Conservation (phyloP, 1,140 invertebrate genomes). For the Popillia japonica region DNA sequence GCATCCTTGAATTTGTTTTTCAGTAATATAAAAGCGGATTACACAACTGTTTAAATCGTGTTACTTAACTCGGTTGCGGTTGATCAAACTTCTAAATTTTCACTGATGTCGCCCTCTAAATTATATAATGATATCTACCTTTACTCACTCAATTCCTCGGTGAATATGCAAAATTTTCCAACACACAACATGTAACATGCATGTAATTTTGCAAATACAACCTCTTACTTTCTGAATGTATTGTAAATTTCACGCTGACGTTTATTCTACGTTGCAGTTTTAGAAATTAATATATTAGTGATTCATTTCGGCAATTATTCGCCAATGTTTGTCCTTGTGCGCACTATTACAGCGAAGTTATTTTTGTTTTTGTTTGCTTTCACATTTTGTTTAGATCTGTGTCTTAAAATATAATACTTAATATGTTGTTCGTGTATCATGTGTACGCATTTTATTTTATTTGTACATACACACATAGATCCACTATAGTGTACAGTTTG, state of each 20-base stretch:
- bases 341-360: conserved; percentile 9
- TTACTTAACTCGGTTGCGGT: not conserved
- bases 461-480: too few species aligned
- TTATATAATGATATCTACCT: too few species aligned
- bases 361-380: conserved; percentile 19
- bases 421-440: too few species aligned
- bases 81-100: not conserved
- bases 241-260: not conserved
- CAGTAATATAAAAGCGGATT: not conserved
- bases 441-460: too few species aligned
- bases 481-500: too few species aligned
- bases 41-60: not conserved
- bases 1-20: conserved; percentile 18
- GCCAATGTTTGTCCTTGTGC: not conserved
- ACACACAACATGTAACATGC: too few species aligned
- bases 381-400: conserved; percentile 1
- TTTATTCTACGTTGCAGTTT: not conserved
- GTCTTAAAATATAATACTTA: too few species aligned
- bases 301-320: not conserved
- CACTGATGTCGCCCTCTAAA: not conserved
- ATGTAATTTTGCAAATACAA: too few species aligned
- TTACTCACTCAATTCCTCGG: too few species aligned
- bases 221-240: too few species aligned
- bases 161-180: too few species aligned
- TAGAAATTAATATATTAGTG: not conserved